phyloP scores from a whole-genome alignment of 2,888 invertebrate genomes.

The Galerucella calmariensis region DNA sequence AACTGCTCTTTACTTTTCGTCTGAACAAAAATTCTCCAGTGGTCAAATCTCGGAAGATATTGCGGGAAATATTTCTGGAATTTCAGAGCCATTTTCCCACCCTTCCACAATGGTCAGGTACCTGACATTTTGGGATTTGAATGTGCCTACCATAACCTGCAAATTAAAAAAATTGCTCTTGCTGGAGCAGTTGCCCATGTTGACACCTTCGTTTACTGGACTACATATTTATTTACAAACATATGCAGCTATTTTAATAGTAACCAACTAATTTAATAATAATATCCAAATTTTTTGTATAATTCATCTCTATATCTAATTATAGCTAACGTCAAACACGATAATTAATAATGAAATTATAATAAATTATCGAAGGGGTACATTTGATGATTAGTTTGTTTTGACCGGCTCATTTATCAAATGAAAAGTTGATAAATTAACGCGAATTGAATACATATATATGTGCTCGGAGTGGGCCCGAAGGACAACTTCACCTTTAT shows the following conservation, averaged over 20 bases:
- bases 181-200: too few species aligned
- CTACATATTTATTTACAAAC: too few species aligned
- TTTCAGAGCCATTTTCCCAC: too few species aligned
- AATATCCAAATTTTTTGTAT: neutral
- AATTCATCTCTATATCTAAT: neutral
- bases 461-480: conserved; percentile 14
- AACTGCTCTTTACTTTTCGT: too few species aligned
- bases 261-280: neutral
- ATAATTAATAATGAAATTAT: neutral
- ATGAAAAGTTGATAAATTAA: conserved; percentile 31
- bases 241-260: neutral
- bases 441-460: neutral
- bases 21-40: too few species aligned
- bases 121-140: too few species aligned
- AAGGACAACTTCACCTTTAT: conserved; percentile 32
- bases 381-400: conserved; percentile 14
- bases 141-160: too few species aligned
- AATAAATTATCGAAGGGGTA: neutral
- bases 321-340: neutral
- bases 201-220: too few species aligned
- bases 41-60: too few species aligned
- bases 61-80: too few species aligned
- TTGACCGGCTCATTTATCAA: conserved; percentile 22
- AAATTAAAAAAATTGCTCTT: too few species aligned
- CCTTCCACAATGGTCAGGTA: too few species aligned